phyloP scores from a whole-genome alignment of 1,140 invertebrate genomes.

The Solen grandis region DNA sequence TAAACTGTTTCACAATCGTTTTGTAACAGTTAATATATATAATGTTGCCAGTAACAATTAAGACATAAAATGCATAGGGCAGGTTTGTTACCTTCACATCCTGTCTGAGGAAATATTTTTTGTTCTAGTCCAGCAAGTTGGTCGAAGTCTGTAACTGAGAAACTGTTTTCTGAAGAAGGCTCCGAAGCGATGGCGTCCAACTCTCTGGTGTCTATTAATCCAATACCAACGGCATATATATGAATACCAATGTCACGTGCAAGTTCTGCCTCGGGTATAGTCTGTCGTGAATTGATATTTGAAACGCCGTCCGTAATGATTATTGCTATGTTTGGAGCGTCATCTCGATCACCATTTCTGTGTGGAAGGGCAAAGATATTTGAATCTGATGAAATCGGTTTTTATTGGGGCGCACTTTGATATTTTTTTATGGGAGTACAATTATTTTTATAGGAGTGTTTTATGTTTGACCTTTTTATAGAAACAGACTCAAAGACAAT shows the following conservation, averaged over 20 bases:
- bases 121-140: slow-evolving; percentile 62
- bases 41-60: too few relatives aligned
- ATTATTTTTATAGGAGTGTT: too few relatives aligned
- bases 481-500: too few relatives aligned
- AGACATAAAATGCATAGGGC: too few relatives aligned
- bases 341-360: slow-evolving; percentile 61
- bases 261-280: slow-evolving; percentile 55
- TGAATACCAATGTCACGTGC: slow-evolving; percentile 53
- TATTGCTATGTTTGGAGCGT: slow-evolving; percentile 63
- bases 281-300: slow-evolving; percentile 59
- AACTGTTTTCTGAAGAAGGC: slow-evolving; percentile 55
- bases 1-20: too few relatives aligned
- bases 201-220: slow-evolving; percentile 58
- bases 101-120: slow-evolving; percentile 61
- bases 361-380: too few relatives aligned
- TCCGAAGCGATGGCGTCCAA: slow-evolving; percentile 61
- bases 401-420: too few relatives aligned
- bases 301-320: slow-evolving; percentile 74
- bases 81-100: slow-evolving; percentile 63
- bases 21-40: too few relatives aligned
- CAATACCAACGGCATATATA: slow-evolving; percentile 69
- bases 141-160: slow-evolving; percentile 62
- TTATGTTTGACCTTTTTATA: too few relatives aligned
- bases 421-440: too few relatives aligned
- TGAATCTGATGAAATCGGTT: too few relatives aligned